Percentiles rank a stretch among this genome's conserved stretches.
These are phyloP conservation scores for Drosophila yooni DNA, from an alignment of 2,888 invertebrate genomes.

Conservation along the genomic window DNA sequence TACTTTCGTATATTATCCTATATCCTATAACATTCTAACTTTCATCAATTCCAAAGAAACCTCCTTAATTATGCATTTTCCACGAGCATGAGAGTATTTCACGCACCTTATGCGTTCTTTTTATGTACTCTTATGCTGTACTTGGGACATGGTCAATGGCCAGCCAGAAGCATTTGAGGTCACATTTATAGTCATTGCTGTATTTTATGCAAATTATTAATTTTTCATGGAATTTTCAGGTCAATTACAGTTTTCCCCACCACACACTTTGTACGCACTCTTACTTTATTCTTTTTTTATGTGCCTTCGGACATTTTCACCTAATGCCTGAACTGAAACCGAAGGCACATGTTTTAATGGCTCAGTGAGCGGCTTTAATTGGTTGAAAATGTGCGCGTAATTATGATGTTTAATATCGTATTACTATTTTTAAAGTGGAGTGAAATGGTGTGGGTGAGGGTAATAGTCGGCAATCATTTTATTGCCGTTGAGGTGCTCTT, in stretches of 20 bases:
- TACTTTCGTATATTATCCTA: not conserved
- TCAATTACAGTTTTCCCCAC: slow-evolving; percentile 70
- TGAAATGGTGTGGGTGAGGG: slow-evolving; percentile 33
- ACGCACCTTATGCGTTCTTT: slow-evolving; percentile 1
- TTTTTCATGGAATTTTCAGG: slow-evolving; percentile 81
- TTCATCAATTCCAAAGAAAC: not conserved
- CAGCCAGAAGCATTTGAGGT: slow-evolving; percentile 21
- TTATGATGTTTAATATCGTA: slow-evolving; percentile 46
- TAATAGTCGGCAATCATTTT: slow-evolving; percentile 53
- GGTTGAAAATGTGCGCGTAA: slow-evolving; percentile 68
- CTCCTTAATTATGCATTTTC: not conserved
- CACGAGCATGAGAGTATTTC: not conserved
- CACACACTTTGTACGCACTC: slow-evolving; percentile 27
- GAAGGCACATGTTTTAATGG: slow-evolving; percentile 39
- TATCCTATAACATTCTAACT: not conserved
- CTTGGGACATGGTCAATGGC: slow-evolving; percentile 14
- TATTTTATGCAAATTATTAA: slow-evolving; percentile 80
- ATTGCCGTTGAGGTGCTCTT: slow-evolving; percentile 38
- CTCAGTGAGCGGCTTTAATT: slow-evolving; percentile 61
- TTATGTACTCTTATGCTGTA: slow-evolving; percentile 1
- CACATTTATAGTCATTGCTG: slow-evolving; percentile 13
- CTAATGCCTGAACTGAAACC: slow-evolving; percentile 4
- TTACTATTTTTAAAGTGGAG: slow-evolving; percentile 7
- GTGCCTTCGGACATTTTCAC: slow-evolving; percentile 28
- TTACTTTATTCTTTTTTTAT: slow-evolving; percentile 3